Evolutionary conservation across 2,888 invertebrate species (phyloP).

Genomic region (Eupithecia abbreviata): DNA sequence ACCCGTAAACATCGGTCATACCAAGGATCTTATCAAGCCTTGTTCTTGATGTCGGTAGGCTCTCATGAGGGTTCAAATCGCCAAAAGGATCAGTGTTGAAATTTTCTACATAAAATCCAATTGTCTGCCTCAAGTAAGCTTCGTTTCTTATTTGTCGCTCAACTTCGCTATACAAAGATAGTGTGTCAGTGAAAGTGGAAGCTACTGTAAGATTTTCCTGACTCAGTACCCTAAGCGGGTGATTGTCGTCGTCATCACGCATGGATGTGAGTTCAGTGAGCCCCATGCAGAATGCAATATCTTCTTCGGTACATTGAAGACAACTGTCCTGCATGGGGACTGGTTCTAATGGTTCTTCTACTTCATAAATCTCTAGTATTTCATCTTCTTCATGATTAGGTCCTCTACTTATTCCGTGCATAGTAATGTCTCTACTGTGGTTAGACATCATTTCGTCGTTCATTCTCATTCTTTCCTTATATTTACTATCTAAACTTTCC

Average conservation of each 20-base stretch:
- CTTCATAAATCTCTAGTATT: conserved; percentile 91
- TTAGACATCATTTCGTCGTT: conserved; percentile 83
- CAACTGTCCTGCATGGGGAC: conserved; percentile 94
- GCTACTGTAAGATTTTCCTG: conserved; percentile 96
- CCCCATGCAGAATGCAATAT: conserved; percentile 94
- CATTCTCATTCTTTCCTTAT: conserved; percentile 88
- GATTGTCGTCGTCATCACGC: conserved; percentile 89
- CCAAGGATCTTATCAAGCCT: conserved; percentile 92
- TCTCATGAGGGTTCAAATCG: conserved; percentile 78
- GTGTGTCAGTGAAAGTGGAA: conserved; percentile 93
- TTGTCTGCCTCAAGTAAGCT: conserved; percentile 83
- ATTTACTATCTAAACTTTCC: conserved; percentile 90
- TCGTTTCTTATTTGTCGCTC: conserved; percentile 86
- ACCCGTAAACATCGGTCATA: conserved; percentile 91
- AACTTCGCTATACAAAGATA: conserved; percentile 86
- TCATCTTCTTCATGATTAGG: conserved; percentile 85
- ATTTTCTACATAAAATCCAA: conserved; percentile 83
- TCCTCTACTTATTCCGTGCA: conserved; percentile 78
- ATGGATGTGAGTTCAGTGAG: conserved; percentile 85
- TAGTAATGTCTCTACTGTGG: conserved; percentile 81
- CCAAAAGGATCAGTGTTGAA: conserved; percentile 66
- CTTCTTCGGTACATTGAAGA: conserved; percentile 96
- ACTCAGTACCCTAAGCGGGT: conserved; percentile 94
- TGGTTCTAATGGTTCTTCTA: conserved; percentile 91
- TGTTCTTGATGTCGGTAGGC: conserved; percentile 73